phyloP scores from a whole-genome alignment of 2,113 vertebrate genomes.

The Azemiops feae region DNA sequence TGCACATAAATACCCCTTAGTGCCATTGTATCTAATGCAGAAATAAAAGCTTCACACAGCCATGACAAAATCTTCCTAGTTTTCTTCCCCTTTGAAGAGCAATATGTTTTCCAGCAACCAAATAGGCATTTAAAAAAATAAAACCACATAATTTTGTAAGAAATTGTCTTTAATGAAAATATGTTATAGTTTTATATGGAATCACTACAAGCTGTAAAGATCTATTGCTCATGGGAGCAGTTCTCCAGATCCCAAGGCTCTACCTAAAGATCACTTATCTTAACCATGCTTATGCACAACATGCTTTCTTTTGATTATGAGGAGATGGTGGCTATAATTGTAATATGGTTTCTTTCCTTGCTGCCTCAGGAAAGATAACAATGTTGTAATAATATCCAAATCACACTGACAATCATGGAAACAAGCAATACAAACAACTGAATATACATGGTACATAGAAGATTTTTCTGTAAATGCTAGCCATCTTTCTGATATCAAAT shows the following conservation, averaged over 20 bases:
- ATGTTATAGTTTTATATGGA: not conserved
- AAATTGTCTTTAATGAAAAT: not conserved
- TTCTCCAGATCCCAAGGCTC: not conserved
- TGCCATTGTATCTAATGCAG: not conserved
- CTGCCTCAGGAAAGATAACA: not conserved
- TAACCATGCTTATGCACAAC: not conserved
- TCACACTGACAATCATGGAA: not conserved
- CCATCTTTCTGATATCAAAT: not conserved
- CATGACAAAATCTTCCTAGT: not conserved
- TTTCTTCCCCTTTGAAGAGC: not conserved
- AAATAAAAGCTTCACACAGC: not conserved
- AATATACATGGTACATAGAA: not conserved
- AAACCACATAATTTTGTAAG: not conserved
- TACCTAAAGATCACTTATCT: not conserved
- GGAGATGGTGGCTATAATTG: not conserved
- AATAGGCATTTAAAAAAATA: not conserved
- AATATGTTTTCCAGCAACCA: not conserved
- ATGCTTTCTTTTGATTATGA: not conserved
- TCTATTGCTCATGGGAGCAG: not conserved
- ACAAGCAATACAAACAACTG: not conserved
- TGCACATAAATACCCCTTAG: not conserved
- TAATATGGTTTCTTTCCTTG: not conserved
- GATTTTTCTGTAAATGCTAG: not conserved
- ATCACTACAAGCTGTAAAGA: not conserved
- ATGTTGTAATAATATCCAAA: not conserved